These are phyloP conservation scores for Dendrocincla tyrannina DNA, from an alignment of 2,797 vertebrate species.

Conservation along the genomic window DNA sequence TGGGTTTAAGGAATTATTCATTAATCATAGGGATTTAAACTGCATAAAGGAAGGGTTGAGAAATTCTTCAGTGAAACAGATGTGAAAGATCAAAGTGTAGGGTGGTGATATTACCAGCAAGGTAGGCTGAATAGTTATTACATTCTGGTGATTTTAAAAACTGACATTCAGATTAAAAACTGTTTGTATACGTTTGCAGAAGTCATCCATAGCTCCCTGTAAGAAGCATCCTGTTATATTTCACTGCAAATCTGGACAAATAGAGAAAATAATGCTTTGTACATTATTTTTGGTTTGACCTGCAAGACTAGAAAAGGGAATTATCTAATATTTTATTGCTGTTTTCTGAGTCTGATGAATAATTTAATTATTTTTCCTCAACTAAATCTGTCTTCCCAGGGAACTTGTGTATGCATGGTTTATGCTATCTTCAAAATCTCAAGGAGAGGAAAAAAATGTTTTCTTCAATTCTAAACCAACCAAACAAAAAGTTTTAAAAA, in stretches of 20 bases:
- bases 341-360: background rate
- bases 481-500: background rate
- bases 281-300: background rate
- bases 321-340: background rate
- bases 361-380: background rate
- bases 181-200: background rate
- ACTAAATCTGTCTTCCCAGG: background rate
- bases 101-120: background rate
- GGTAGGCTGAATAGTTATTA: background rate
- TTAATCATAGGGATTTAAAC: background rate
- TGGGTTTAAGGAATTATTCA: background rate
- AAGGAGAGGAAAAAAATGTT: background rate
- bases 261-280: background rate
- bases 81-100: background rate
- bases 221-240: background rate
- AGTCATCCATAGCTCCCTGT: background rate
- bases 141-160: background rate
- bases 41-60: background rate
- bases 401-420: background rate
- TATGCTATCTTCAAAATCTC: background rate
- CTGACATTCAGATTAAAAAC: background rate
- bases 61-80: background rate
- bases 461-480: background rate
- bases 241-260: background rate
- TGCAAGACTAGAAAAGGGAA: background rate